Base-by-base conservation (phyloP, 2,797 vertebrate genomes). In the Platyrinchus mystaceus region DNA sequence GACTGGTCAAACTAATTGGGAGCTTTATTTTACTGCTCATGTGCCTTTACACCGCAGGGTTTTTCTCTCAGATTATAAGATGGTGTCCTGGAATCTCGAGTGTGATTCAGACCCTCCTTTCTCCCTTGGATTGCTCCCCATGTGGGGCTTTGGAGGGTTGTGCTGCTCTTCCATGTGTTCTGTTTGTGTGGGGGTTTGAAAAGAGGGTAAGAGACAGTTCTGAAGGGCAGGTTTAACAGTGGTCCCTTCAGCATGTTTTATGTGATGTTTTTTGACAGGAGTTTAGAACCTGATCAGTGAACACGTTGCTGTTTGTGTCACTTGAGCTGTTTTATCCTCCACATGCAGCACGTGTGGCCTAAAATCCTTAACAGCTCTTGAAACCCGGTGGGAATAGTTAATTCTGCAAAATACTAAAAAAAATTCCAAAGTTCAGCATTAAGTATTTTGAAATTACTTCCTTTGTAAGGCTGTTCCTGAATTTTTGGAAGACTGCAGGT, bases 1-100 rank as follows among this genome's bases (percentile, higher is more conserved):
- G 71, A 30, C 7, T 1, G 2, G 6, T 62, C 3, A 9, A 8
- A 32, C 53, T 24, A 46, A 27, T 28, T 0, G 0, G 34, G 28
- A 78, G 21, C n/a, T 6, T 79, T 55, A 11, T 69, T 79, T 78
- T 60, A 7, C n/a, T 79, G 12, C 30, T 64, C 1, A 16, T 62
- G 17, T 68, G 41, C 27, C 14, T 82, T 76, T 16, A n/a, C 3
- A 4, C 16, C 9, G 10, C 26, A 14, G 16, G 21, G 1, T 19
- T 76, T 83, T 68, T 55, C 17, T 20, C 47, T 47, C 55, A 47
- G 44, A 14, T 76, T 71, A 78, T 34, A 21, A 28, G 74, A 34
- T 59, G 32, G 34, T 10, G 21, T 53, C 15, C 22, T 32, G 36
- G 64, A 80, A 15, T 60, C 21, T 6, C 4, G 22, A 3, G 7